Evolutionary conservation across 2,888 invertebrate species (phyloP).

Genomic region (Pristionchus fissidentatus): DNA sequence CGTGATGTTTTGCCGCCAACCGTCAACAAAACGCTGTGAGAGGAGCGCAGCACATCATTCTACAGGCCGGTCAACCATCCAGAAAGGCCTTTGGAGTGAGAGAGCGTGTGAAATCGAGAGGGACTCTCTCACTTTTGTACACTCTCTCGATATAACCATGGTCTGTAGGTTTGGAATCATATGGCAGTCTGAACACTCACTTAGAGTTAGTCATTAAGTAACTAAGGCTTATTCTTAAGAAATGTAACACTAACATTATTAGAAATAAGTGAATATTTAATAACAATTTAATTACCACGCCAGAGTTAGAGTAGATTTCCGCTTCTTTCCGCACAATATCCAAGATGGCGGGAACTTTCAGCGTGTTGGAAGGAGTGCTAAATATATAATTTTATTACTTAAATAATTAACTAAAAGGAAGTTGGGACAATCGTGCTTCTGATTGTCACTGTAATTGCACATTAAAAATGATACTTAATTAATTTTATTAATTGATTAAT

Average conservation of each 20-base stretch:
- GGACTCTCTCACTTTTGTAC: too few relatives aligned
- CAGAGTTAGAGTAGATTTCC: conserved; percentile 58
- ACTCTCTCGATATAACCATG: too few relatives aligned
- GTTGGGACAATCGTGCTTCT: neutral
- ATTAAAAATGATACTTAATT: neutral
- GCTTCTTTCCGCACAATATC: conserved; percentile 66
- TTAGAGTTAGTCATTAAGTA: too few relatives aligned
- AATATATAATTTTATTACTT: neutral
- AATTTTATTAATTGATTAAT: neutral
- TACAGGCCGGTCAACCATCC: too few relatives aligned
- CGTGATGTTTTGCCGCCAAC: too few relatives aligned
- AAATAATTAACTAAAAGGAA: neutral
- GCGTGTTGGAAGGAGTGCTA: conserved; percentile 62
- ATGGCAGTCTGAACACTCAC: too few relatives aligned
- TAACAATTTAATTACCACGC: conserved; percentile 53
- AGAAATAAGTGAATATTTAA: neutral
- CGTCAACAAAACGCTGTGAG: too few relatives aligned
- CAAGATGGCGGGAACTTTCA: conserved; percentile 59
- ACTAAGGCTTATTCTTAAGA: neutral
- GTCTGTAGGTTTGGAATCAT: too few relatives aligned
- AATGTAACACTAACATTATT: neutral
- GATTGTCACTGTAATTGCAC: too few relatives aligned
- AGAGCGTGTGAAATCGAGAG: too few relatives aligned
- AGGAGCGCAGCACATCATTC: too few relatives aligned
- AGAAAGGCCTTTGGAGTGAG: too few relatives aligned